A percentile compares a stretch with the other conserved stretches of the same genome.
phyloP scores from a whole-genome alignment of 2,888 invertebrate species.

The Suillia variegata region DNA sequence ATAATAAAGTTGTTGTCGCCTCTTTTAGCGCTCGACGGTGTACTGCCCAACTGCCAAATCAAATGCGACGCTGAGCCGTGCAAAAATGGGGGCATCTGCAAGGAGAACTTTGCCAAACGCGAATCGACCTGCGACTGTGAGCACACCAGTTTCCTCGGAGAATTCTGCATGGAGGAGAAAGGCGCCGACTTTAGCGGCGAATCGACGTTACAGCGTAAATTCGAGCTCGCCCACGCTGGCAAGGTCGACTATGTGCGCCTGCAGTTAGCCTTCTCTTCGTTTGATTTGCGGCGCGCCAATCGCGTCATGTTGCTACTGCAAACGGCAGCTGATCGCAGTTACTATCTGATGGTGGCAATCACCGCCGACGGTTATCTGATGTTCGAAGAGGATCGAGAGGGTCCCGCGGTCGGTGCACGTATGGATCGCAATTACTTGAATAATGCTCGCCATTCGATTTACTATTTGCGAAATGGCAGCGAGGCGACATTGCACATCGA shows the following conservation, averaged over 20 bases:
- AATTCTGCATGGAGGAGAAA: constrained; percentile 86
- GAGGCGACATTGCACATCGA: constrained; percentile 77
- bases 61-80: constrained; percentile 88
- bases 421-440: constrained; percentile 83
- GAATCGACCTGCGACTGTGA: constrained; percentile 88
- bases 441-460: constrained; percentile 76
- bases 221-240: constrained; percentile 67
- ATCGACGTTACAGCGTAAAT: constrained; percentile 80
- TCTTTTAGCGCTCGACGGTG: constrained; percentile 68
- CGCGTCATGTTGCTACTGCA: constrained; percentile 80
- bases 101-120: constrained; percentile 85
- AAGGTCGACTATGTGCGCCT: constrained; percentile 79
- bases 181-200: constrained; percentile 90
- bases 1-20: no score
- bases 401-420: constrained; percentile 70
- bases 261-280: constrained; percentile 85
- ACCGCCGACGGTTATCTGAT: constrained; percentile 83
- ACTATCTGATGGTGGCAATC: constrained; percentile 81
- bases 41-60: constrained; percentile 83
- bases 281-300: constrained; percentile 77
- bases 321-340: constrained; percentile 82
- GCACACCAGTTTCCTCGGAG: constrained; percentile 87
- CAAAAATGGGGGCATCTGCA: constrained; percentile 84
- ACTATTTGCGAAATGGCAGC: constrained; percentile 71
- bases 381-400: constrained; percentile 83